These are phyloP conservation scores for Crotalus horridus DNA, from an alignment of 2,113 vertebrate species.

Conservation along the genomic window DNA sequence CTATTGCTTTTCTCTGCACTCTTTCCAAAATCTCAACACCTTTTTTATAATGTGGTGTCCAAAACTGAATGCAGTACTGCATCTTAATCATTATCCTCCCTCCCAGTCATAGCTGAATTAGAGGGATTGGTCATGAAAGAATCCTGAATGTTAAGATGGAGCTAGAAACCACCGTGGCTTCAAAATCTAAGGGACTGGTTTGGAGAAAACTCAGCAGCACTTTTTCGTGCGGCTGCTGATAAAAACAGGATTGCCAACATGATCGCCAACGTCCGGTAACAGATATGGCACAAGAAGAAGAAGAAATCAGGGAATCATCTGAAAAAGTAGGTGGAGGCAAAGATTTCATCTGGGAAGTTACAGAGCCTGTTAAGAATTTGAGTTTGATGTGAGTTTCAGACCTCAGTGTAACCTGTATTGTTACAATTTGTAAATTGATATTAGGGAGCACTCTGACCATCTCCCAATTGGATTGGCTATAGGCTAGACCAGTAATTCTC, in stretches of 20 bases:
- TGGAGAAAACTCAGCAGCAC: too few species aligned
- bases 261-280: too few species aligned
- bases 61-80: too few species aligned
- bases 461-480: background rate
- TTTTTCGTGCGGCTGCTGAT: too few species aligned
- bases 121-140: background rate
- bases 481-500: background rate
- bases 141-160: background rate
- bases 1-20: too few species aligned
- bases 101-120: background rate
- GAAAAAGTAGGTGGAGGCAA: background rate
- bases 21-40: too few species aligned
- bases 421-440: background rate
- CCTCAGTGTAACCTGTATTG: background rate
- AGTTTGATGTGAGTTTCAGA: background rate
- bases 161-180: background rate
- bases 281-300: too few species aligned
- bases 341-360: background rate
- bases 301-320: background rate
- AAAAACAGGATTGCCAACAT: too few species aligned
- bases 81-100: background rate
- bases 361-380: background rate
- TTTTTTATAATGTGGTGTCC: too few species aligned
- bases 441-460: background rate
- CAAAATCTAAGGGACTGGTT: too few species aligned